Evolutionary conservation across 2,113 vertebrate genomes (phyloP), one percentile per base, ranked within the genome.

Genomic region (Tringa solitaria): DNA sequence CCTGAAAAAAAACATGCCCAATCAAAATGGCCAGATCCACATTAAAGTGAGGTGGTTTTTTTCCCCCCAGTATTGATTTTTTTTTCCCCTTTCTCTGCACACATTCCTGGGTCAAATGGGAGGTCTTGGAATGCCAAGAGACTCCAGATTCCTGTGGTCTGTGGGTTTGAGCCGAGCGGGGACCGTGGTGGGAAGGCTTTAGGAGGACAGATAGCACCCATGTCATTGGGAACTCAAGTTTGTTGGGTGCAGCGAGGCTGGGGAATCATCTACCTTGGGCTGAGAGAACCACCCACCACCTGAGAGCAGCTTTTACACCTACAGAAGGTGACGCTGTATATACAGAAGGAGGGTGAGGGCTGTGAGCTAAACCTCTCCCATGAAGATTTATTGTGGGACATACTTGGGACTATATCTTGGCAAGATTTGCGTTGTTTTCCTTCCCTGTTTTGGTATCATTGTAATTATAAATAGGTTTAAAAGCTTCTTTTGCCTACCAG

Each of bases 401-500:
- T 0, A 4, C 6, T 27, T 27, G 14, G 77, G 77, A 3, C 37
- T 8, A 0, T 65, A 73, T 37, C 27, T 4, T 10, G 88, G 72
- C 87, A 7, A 10, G 76, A 12, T 37, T 21, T 12, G 12, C 14
- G 39, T 32, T 41, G 37, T 3, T 32, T 37, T 35, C 32, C 67
- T 39, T 39, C 20, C 65, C 85, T 54, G 2, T 61, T 57, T 46
- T 16, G 53, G 64, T 6, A 32, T 28, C 27, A 0, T 22, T 43
- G 37, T 11, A 5, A 37, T 56, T 33, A 46, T 4, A 63, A 89
- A 46, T 0, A n/a, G 23, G 9, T 37, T 48, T 4, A 2, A 9
- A 12, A 50, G 48, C 0, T 2, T 21, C 2, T 46, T 41, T 35
- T 96, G 45, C 99, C 98, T 97, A 99, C 99, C 99, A 87, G 99